Conservation (phyloP, 2,113 vertebrate genomes). For the Microtus montanus region DNA sequence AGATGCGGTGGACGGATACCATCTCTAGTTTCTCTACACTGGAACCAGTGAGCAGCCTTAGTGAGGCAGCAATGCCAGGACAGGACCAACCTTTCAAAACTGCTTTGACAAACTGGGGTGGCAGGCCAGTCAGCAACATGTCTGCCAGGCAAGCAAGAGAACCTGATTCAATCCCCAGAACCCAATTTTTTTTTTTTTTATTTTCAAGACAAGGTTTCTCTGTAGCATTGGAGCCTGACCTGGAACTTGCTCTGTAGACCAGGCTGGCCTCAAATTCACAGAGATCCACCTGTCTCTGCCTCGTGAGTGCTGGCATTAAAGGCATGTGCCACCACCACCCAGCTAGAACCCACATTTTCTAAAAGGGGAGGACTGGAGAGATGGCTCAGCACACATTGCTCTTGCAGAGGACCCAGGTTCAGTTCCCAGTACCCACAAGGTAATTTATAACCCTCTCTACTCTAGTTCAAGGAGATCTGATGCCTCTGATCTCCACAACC, state of each 20-base stretch:
- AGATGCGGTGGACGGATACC: not conserved
- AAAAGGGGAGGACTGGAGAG: not conserved
- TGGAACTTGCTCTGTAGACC: too few species aligned
- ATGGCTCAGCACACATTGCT: not conserved
- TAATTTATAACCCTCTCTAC: not conserved
- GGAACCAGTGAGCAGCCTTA: not conserved
- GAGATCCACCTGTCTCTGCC: too few species aligned
- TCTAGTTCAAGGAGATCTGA: not conserved
- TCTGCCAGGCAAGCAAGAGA: not conserved
- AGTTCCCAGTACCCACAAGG: not conserved
- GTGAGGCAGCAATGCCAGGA: not conserved
- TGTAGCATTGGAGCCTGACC: too few species aligned
- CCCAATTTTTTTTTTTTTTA: too few species aligned
- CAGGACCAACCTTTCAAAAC: not conserved
- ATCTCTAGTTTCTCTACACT: not conserved
- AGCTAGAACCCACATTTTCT: not conserved
- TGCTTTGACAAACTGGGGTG: not conserved
- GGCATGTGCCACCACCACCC: too few species aligned
- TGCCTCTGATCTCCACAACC: not conserved
- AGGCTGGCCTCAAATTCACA: too few species aligned
- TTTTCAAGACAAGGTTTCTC: too few species aligned
- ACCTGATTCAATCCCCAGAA: not conserved
- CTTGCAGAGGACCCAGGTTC: not conserved
- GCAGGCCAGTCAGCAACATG: not conserved
- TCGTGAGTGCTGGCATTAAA: too few species aligned